phyloP scores from a whole-genome alignment of 92 coral and sea anemone genomes.

The Hydrozoanthus gracilis region DNA sequence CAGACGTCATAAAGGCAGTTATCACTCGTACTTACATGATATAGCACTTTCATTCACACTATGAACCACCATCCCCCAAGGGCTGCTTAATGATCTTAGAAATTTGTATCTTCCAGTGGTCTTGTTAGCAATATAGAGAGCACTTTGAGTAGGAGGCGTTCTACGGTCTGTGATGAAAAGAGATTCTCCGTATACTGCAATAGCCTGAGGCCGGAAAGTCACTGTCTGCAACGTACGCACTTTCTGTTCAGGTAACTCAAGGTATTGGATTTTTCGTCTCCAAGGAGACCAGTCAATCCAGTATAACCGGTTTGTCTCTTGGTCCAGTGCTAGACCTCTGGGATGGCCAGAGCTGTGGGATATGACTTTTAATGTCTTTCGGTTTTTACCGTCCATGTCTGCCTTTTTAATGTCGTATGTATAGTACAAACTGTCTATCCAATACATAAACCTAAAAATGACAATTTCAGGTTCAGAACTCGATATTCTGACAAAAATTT shows the following conservation, averaged over 20 bases:
- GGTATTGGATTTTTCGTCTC: neutral
- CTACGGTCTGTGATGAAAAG: conserved; percentile 15
- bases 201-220: neutral
- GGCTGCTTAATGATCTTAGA: neutral
- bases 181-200: neutral
- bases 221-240: conserved; percentile 8
- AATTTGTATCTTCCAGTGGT: neutral
- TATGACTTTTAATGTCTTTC: neutral
- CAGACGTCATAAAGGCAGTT: neutral
- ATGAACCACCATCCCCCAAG: conserved; percentile 15
- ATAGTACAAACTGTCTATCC: neutral
- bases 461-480: neutral
- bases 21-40: neutral
- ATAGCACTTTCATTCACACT: conserved; percentile 10
- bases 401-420: neutral
- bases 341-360: neutral
- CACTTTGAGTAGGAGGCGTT: neutral
- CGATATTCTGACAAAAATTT: too few species aligned
- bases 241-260: neutral
- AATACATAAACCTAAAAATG: conserved; percentile 25
- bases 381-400: conserved; percentile 28
- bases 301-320: conserved; percentile 8
- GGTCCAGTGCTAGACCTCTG: conserved; percentile 23
- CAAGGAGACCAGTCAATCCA: neutral
- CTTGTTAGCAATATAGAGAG: neutral